Evolutionary conservation across 2,888 invertebrate species (phyloP).

Genomic region (Xiphydria camelus): DNA sequence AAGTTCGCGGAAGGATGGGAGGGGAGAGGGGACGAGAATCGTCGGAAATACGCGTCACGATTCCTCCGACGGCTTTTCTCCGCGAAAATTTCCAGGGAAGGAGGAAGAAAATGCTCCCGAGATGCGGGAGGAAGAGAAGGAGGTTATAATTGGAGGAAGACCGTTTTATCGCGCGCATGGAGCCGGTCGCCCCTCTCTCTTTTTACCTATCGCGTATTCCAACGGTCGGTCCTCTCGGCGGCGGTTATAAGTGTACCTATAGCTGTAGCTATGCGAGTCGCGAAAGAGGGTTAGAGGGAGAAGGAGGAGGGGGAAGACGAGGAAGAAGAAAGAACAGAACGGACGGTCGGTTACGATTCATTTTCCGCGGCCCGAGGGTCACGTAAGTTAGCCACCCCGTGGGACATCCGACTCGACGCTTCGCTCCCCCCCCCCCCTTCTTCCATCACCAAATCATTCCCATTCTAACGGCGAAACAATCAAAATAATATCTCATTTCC

Average conservation of each 20-base stretch:
- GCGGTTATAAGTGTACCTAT: no score
- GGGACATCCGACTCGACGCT: slow-evolving; percentile 4
- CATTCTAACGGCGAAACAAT: slow-evolving; percentile 29
- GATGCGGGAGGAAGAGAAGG: not conserved
- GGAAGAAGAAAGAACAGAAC: not conserved
- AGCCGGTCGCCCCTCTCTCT: not conserved
- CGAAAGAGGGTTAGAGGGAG: not conserved
- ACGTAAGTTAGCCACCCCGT: slow-evolving; percentile 16
- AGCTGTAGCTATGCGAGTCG: no score
- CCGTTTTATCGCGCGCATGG: not conserved
- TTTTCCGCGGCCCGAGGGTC: slow-evolving; percentile 17
- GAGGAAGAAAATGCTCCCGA: not conserved
- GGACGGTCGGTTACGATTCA: not conserved
- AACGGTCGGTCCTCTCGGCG: not conserved
- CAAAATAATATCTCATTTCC: slow-evolving; percentile 27
- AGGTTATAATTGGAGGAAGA: not conserved
- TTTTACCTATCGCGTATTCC: not conserved
- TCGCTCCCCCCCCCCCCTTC: no score
- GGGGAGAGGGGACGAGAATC: no score
- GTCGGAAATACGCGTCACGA: no score
- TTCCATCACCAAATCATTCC: slow-evolving; percentile 19
- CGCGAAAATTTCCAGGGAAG: no score
- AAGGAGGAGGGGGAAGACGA: slow-evolving; percentile 2
- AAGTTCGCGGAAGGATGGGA: no score
- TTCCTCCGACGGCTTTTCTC: no score